Evolutionary conservation across 2,113 vertebrate genomes (phyloP).

Genomic region (Zosterops pallidus): DNA sequence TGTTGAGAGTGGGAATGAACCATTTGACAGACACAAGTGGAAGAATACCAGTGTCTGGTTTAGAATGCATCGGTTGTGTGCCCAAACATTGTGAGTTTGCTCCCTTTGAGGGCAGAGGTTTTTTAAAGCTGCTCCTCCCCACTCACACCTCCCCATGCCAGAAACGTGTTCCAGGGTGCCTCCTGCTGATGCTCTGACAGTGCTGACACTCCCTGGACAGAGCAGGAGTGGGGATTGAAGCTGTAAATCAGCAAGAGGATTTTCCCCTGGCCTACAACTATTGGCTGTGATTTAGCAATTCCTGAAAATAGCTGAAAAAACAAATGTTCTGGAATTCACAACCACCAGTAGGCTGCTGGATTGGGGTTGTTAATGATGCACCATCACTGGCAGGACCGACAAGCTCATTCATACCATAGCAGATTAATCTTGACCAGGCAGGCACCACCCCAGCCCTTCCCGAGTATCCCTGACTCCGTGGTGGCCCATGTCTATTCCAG

Average conservation of each 20-base stretch:
- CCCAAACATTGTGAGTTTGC: fast-evolving
- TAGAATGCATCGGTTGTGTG: fast-evolving
- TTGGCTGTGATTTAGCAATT: neutral
- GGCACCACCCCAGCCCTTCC: neutral
- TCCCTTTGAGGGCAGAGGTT: fast-evolving
- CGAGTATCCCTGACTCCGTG: fast-evolving
- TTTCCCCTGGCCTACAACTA: neutral
- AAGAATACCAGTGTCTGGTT: fast-evolving
- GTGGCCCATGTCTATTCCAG: fast-evolving
- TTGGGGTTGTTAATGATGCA: fast-evolving
- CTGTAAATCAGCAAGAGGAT: neutral
- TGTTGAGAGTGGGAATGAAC: neutral
- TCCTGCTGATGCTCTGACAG: fast-evolving
- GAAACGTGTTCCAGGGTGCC: fast-evolving
- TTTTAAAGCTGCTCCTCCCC: neutral
- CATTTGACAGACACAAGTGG: fast-evolving
- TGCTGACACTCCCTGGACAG: fast-evolving
- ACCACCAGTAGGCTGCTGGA: neutral
- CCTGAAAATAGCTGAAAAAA: neutral
- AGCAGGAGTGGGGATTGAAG: fast-evolving
- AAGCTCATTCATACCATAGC: fast-evolving
- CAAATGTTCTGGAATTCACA: neutral
- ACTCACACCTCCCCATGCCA: fast-evolving
- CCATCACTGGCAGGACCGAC: fast-evolving
- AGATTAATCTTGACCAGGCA: neutral